Evolutionary conservation across 35 echinoderm and acorn worm species (phyloP), one percentile per base, ranked within the genome.

Genomic region (Acanthaster planci): DNA sequence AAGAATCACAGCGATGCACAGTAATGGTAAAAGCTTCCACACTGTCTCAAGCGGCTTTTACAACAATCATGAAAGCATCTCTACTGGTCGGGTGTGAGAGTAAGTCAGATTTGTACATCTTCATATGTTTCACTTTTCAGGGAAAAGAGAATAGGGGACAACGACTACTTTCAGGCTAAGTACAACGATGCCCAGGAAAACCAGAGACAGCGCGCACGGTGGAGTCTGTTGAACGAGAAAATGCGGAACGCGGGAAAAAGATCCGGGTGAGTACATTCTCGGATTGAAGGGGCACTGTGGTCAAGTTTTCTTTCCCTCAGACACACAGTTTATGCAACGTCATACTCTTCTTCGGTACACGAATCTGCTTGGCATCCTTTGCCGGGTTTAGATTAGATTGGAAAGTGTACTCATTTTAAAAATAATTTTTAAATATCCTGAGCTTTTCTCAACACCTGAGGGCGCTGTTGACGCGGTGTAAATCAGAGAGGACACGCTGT

Each of bases 131-230:
- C 0, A 72, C 23, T 72, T 36, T 26, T 10, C 10, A 72, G 64
- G 64, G 64, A 72, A 26, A 72, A 72, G 34, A 72, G 64, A 72
- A 31, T 72, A 72, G 64, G 64, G 23, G 64, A 72, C 64, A 72
- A 72, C 15, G 64, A 72, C 8, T 72, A 27, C 64, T 72, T 72
- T 26, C 64, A 72, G 34, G 64, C 64, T 14, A 72, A 26, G 1
- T 72, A 72, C 64, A 72, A 72, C 64, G 64, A 2, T 4, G 64
- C 64, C 14, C 64, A 72, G 26, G 64, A 26, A 14, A 72, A 12
- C 3, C 64, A 72, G 64, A 72, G 64, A 34, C 64, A 72, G 64
- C 26, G 23, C 2, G 64, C 3, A 72, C 34, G 22, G 19, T 12
- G 30, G 34, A 72, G 64, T 34, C 30, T 31, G 14, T 34, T 72